These are phyloP conservation scores for Cyclophora albipunctata DNA, from an alignment of 2,888 invertebrate species.

Conservation along the genomic window DNA sequence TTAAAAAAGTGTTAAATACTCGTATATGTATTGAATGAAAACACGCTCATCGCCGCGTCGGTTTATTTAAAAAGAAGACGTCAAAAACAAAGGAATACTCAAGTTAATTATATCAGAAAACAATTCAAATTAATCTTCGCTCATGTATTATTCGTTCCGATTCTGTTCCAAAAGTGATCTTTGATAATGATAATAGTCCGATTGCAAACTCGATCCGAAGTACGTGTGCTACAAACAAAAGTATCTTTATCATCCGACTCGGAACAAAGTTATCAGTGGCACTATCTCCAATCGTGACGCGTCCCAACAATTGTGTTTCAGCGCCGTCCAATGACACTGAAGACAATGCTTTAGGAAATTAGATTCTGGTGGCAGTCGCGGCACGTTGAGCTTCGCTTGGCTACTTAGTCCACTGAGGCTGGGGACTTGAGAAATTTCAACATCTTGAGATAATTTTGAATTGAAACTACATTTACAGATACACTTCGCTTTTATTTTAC, in stretches of 20 bases:
- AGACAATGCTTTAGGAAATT: slow-evolving; percentile 64
- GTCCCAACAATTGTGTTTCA: slow-evolving; percentile 19
- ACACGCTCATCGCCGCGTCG: no score
- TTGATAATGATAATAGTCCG: slow-evolving; percentile 1
- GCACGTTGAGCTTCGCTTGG: slow-evolving; percentile 50
- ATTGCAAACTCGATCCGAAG: slow-evolving; percentile 6
- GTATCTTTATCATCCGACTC: slow-evolving; percentile 4
- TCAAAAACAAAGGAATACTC: no score
- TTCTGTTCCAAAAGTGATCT: neutral
- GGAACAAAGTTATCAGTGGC: slow-evolving; percentile 12
- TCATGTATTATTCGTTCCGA: no score
- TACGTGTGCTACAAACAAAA: slow-evolving; percentile 8
- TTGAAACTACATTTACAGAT: no score
- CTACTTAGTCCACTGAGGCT: slow-evolving; percentile 24
- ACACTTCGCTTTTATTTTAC: no score
- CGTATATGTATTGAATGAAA: no score
- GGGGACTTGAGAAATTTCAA: slow-evolving; percentile 15
- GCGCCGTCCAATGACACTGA: slow-evolving; percentile 31
- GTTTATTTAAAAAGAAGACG: no score
- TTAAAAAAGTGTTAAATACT: no score
- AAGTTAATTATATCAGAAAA: no score
- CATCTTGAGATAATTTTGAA: no score
- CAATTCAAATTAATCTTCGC: no score
- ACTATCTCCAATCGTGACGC: slow-evolving; percentile 11
- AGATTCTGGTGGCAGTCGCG: slow-evolving; percentile 51